Percentiles rank a stretch among this genome's conserved stretches.
phyloP scores from a whole-genome alignment of 2,113 vertebrate genomes.

The Terrapene triunguis region DNA sequence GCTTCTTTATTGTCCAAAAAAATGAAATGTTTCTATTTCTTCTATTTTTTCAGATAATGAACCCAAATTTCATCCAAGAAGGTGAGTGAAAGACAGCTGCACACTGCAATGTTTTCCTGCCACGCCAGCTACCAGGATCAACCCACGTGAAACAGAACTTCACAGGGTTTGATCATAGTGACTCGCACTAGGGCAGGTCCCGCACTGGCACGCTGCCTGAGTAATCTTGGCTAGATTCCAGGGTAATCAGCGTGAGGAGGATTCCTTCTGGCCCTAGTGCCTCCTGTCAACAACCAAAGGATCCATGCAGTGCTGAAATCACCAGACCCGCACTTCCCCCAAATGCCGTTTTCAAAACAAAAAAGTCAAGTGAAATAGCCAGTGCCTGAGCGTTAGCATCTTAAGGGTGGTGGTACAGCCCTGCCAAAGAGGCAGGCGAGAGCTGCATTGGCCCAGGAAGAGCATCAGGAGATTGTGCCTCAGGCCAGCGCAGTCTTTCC shows the following conservation, averaged over 20 bases:
- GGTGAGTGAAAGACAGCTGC: conserved; percentile 84
- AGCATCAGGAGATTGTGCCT: neutral
- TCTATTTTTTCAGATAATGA: conserved; percentile 92
- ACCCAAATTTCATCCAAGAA: conserved; percentile 99
- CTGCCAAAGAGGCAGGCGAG: neutral
- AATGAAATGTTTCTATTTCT: conserved; percentile 75
- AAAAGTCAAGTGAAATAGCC: neutral
- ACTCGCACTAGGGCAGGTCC: neutral
- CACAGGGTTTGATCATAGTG: neutral
- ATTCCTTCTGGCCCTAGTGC: neutral
- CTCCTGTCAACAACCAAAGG: neutral
- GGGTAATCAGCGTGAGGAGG: neutral
- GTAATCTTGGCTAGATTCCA: neutral
- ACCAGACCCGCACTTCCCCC: neutral
- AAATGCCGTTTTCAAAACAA: neutral
- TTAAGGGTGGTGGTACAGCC: neutral
- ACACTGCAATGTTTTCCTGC: neutral
- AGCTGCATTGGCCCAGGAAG: neutral
- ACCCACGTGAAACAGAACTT: neutral
- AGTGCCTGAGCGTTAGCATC: neutral
- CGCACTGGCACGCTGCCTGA: neutral
- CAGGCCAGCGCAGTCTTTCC: neutral
- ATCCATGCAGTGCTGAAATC: neutral
- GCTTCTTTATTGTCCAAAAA: neutral
- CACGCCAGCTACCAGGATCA: neutral